Conservation (phyloP, 1,140 invertebrate species). For the Marisa cornuarietis region DNA sequence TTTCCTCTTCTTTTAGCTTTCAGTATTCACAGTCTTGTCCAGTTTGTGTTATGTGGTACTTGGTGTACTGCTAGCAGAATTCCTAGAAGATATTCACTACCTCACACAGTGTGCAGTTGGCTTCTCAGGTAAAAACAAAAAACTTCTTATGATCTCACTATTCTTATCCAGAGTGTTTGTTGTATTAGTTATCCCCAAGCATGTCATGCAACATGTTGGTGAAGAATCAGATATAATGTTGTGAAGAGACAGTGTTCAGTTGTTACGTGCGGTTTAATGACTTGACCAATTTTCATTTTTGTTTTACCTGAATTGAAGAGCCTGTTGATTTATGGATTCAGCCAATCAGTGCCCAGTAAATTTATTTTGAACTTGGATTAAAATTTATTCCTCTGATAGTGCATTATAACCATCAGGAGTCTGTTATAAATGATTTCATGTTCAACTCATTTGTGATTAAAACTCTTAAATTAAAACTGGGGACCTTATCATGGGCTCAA, state of each 20-base stretch:
- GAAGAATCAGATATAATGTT: not conserved
- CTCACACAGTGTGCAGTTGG: slow-evolving; percentile 75
- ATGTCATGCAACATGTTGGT: not conserved
- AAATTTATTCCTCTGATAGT: too few species aligned
- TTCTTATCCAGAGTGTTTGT: not conserved
- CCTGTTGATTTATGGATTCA: too few species aligned
- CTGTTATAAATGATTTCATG: too few species aligned
- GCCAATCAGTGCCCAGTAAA: too few species aligned
- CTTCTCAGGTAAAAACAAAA: slow-evolving; percentile 70
- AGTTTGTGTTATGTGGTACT: slow-evolving; percentile 71
- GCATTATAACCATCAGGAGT: too few species aligned
- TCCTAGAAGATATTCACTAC: slow-evolving; percentile 57
- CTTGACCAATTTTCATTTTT: too few species aligned
- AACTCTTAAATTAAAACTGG: too few species aligned
- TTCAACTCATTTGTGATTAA: too few species aligned
- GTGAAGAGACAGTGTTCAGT: not conserved
- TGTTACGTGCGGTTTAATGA: too few species aligned
- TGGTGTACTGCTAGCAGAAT: slow-evolving; percentile 48
- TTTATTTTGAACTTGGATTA: too few species aligned
- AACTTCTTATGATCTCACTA: not conserved
- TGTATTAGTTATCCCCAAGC: not conserved
- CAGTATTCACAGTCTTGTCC: slow-evolving; percentile 70
- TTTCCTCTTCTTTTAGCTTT: slow-evolving; percentile 12
- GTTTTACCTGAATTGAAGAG: too few species aligned
- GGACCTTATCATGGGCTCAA: too few species aligned